Conservation (phyloP, 2,888 invertebrate genomes). For the Conchocele bisecta region DNA sequence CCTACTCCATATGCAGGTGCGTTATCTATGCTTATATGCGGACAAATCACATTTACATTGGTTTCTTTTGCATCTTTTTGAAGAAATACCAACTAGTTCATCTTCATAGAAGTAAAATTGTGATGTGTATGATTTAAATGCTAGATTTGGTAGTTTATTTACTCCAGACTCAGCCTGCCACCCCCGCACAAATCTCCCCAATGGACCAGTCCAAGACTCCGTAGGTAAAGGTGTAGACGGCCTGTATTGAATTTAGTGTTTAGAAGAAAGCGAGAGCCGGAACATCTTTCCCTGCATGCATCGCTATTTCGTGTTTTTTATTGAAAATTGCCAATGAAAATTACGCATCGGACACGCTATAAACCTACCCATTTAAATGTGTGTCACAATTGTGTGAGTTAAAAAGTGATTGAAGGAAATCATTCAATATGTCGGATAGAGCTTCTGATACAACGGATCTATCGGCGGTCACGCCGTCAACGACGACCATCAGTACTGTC, state of each 20-base stretch:
- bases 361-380: constrained; percentile 45
- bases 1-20: too few relatives aligned
- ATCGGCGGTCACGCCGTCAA: constrained; percentile 76
- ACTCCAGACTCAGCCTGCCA: background rate
- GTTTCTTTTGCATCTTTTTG: too few relatives aligned
- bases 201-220: constrained; percentile 54
- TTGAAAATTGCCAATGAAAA: constrained; percentile 11
- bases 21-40: too few relatives aligned
- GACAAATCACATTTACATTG: too few relatives aligned
- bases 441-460: constrained; percentile 73
- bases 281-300: constrained; percentile 78
- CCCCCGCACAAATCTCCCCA: constrained; percentile 9
- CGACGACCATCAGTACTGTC: constrained; percentile 94
- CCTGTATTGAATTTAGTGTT: constrained; percentile 34
- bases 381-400: constrained; percentile 16
- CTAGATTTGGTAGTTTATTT: too few relatives aligned
- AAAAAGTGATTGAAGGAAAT: constrained; percentile 6
- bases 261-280: constrained; percentile 77
- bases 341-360: constrained; percentile 5
- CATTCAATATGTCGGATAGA: constrained; percentile 70
- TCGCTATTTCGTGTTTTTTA: constrained; percentile 63
- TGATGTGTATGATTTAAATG: too few relatives aligned
- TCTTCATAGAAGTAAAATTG: too few relatives aligned
- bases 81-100: too few relatives aligned
- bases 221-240: constrained; percentile 38